phyloP scores from a whole-genome alignment of 2,113 vertebrate species.

The Lanius ludovicianus region DNA sequence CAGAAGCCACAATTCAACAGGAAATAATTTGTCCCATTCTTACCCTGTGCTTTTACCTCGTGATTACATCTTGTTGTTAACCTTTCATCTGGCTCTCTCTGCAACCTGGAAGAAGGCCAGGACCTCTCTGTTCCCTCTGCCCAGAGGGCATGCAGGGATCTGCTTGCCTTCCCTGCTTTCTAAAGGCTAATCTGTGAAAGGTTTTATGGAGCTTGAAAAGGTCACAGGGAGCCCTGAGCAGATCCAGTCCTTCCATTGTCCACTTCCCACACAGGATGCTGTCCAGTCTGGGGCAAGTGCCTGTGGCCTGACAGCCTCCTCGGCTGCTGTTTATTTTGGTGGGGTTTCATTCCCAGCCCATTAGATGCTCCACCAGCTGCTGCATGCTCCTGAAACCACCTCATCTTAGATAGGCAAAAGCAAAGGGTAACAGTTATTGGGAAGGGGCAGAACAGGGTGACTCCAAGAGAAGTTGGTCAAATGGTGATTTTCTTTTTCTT shows the following conservation, averaged over 20 bases:
- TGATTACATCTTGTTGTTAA: conserved; percentile 12
- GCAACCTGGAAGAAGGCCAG: not conserved
- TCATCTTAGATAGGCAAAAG: not conserved
- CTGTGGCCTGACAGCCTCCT: not conserved
- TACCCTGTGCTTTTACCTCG: not conserved
- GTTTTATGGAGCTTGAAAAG: conserved; percentile 49
- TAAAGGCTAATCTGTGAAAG: conserved; percentile 29
- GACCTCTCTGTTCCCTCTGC: not conserved
- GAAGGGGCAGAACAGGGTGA: not conserved
- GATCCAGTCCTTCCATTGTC: not conserved
- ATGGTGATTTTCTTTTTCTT: not conserved
- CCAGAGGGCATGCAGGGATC: not conserved
- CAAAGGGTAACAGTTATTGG: not conserved
- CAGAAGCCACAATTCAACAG: not conserved
- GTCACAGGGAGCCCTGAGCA: not conserved
- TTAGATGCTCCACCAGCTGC: not conserved
- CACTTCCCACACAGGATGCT: not conserved
- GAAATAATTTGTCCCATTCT: conserved; percentile 1
- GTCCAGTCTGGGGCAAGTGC: fast-evolving
- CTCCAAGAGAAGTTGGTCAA: not conserved
- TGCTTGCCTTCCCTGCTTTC: not conserved
- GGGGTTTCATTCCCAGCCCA: not conserved
- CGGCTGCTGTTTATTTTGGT: not conserved
- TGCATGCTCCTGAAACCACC: not conserved
- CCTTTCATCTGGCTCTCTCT: conserved; percentile 13